These are phyloP conservation scores for Glomeris maerens DNA, from an alignment of 1,140 invertebrate species.

Conservation along the genomic window DNA sequence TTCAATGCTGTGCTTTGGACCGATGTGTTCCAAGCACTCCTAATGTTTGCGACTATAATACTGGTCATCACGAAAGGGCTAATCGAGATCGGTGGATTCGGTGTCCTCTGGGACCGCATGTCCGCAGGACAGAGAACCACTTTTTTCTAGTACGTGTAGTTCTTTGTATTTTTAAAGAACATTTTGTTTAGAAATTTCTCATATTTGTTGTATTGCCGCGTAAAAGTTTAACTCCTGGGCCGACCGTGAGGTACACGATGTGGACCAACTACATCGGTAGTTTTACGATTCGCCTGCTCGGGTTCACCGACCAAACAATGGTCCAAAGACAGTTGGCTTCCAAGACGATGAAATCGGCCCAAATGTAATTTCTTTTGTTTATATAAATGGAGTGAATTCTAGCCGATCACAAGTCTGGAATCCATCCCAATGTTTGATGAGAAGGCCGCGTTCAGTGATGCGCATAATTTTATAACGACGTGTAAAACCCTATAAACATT, in stretches of 20 bases:
- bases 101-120: conserved; percentile 49
- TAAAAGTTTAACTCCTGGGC: neutral
- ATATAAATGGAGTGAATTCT: neutral
- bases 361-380: neutral
- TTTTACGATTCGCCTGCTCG: neutral
- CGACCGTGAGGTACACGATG: neutral
- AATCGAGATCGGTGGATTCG: conserved; percentile 44
- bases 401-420: too few relatives aligned
- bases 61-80: conserved; percentile 56
- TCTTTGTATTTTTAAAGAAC: neutral
- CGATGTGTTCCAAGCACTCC: conserved; percentile 54
- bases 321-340: neutral
- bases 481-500: too few relatives aligned
- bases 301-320: neutral
- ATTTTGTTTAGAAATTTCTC: neutral
- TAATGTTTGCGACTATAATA: conserved; percentile 61
- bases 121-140: conserved; percentile 45
- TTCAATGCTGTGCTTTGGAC: conserved; percentile 79
- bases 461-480: too few relatives aligned
- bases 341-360: neutral
- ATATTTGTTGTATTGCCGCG: too few relatives aligned
- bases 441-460: too few relatives aligned
- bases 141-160: conserved; percentile 47
- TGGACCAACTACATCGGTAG: neutral
- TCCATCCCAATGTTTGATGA: too few relatives aligned